phyloP scores from a whole-genome alignment of 2,113 vertebrate species.

The Periophthalmodon schlosseri region DNA sequence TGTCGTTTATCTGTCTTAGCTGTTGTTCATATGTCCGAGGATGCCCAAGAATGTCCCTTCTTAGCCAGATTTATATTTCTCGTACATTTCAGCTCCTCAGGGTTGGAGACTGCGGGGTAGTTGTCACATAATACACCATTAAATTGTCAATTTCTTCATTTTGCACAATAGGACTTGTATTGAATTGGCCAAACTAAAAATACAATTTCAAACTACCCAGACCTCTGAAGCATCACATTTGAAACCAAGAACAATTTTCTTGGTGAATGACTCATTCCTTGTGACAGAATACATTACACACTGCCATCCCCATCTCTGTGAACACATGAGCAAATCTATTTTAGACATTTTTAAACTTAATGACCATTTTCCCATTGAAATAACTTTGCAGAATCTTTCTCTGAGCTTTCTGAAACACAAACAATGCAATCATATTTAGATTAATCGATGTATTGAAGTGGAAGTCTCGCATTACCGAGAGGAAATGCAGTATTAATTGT shows the following conservation, averaged over 20 bases:
- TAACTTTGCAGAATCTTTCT: neutral
- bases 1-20: too few relatives aligned
- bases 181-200: neutral
- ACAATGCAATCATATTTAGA: constrained; percentile 11
- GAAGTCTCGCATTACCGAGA: constrained; percentile 4
- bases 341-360: neutral
- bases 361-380: neutral
- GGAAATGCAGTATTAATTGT: constrained; percentile 9
- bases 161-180: neutral
- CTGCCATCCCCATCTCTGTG: neutral
- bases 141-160: neutral
- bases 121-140: too few relatives aligned
- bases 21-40: too few relatives aligned
- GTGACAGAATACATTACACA: neutral
- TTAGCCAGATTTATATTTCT: too few relatives aligned
- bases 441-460: constrained; percentile 16
- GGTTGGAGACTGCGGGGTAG: too few relatives aligned
- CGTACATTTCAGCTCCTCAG: too few relatives aligned
- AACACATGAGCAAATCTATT: constrained; percentile 1
- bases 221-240: constrained; percentile 11
- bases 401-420: constrained; percentile 9
- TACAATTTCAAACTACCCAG: neutral
- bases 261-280: neutral
- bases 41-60: too few relatives aligned
- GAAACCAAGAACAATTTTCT: constrained; percentile 5